Percentiles rank a stretch among this genome's conserved stretches.
Evolutionary conservation across 2,797 vertebrate genomes (phyloP).

Genomic region (Peromyscus nudipes): DNA sequence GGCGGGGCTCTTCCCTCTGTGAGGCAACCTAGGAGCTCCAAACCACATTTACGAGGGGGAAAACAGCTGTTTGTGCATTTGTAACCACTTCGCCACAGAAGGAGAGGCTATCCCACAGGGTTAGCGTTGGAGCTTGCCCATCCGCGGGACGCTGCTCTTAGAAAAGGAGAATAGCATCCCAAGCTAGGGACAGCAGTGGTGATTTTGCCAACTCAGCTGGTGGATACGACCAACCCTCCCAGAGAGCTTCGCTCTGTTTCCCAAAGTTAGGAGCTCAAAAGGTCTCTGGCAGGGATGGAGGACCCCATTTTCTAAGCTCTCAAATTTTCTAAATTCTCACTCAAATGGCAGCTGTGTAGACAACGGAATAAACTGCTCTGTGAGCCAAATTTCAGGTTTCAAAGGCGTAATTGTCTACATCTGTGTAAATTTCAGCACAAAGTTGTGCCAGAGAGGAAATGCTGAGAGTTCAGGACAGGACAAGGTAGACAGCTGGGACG

Average conservation of each 20-base stretch:
- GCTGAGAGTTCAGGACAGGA: background rate
- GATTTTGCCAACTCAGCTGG: background rate
- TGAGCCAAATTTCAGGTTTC: conserved; percentile 68
- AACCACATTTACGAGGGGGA: background rate
- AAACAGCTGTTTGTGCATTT: background rate
- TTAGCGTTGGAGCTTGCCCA: background rate
- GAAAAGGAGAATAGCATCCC: background rate
- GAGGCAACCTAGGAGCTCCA: background rate
- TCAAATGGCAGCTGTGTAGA: conserved; percentile 70
- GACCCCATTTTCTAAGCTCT: conserved; percentile 20
- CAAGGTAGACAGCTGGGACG: background rate
- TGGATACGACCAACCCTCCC: background rate
- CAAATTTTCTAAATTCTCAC: conserved; percentile 61
- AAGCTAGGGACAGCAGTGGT: background rate
- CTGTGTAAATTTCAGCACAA: conserved; percentile 72
- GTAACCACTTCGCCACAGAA: background rate
- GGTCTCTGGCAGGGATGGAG: background rate
- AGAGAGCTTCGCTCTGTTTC: background rate
- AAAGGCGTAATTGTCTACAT: conserved; percentile 67
- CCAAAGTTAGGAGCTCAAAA: background rate
- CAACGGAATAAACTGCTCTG: conserved; percentile 54
- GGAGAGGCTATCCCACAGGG: background rate
- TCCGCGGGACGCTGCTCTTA: background rate
- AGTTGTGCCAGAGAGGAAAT: conserved; percentile 33
- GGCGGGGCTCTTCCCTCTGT: background rate